Evolutionary conservation across 2,888 invertebrate genomes (phyloP).

Genomic region (Cancer borealis): DNA sequence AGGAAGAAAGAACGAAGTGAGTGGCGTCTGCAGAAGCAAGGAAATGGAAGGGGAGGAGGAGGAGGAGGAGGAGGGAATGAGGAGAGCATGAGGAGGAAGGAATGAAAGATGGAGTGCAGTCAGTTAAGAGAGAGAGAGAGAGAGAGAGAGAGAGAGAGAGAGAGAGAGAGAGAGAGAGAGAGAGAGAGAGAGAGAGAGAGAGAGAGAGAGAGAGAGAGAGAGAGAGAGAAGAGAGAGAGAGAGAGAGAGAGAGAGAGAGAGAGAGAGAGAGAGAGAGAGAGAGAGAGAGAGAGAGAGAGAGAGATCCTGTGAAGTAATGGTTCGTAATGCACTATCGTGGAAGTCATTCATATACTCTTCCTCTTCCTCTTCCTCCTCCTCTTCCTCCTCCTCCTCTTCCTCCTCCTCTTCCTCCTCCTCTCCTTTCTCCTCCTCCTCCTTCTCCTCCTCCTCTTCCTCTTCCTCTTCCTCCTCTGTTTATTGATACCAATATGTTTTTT

Average conservation of each 20-base stretch:
- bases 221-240: not conserved
- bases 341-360: not conserved
- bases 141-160: not conserved
- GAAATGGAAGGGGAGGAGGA: not conserved
- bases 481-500: too few relatives aligned
- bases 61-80: not conserved
- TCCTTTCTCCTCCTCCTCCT: not conserved
- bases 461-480: not conserved
- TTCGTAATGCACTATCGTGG: not conserved
- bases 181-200: slow-evolving; percentile 40
- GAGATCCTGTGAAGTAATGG: slow-evolving; percentile 17
- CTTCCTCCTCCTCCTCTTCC: not conserved
- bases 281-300: slow-evolving; percentile 31
- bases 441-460: not conserved
- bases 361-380: not conserved
- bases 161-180: slow-evolving; percentile 15
- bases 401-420: not conserved
- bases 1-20: not conserved
- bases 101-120: not conserved
- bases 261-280: slow-evolving; percentile 29
- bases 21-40: not conserved
- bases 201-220: slow-evolving; percentile 27
- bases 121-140: not conserved
- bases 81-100: not conserved
- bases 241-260: slow-evolving; percentile 42